Evolutionary conservation across 2,113 vertebrate genomes (phyloP).

Genomic region (Oncorhynchus clarkii): DNA sequence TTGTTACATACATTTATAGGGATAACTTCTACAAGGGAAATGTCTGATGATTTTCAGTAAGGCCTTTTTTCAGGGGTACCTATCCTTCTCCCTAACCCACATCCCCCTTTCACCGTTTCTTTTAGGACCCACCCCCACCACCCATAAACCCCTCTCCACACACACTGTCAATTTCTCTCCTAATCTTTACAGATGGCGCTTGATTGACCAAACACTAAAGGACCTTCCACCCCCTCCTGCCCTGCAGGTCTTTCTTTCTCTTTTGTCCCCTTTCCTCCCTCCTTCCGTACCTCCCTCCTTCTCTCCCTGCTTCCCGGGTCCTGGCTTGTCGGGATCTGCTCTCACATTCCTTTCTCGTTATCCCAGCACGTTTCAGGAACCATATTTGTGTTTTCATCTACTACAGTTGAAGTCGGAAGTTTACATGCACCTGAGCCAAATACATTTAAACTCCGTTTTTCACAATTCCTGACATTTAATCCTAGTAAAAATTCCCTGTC

Average conservation of each 20-base stretch:
- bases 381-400: slow-evolving; percentile 13
- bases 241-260: background rate
- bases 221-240: background rate
- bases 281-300: background rate
- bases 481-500: no score
- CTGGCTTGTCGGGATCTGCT: slow-evolving; percentile 48
- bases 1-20: background rate
- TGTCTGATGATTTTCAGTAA: background rate
- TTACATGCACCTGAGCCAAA: no score
- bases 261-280: background rate
- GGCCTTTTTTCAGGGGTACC: background rate
- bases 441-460: no score
- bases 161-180: background rate
- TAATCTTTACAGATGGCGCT: background rate
- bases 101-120: slow-evolving; percentile 2
- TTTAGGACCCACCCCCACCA: slow-evolving; percentile 9
- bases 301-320: background rate
- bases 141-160: background rate
- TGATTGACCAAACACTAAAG: background rate
- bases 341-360: slow-evolving; percentile 47
- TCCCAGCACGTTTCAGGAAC: slow-evolving; percentile 45
- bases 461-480: no score
- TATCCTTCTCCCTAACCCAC: background rate
- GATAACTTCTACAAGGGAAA: background rate
- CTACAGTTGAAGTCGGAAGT: background rate